Percentiles rank a stretch among this genome's conserved stretches.
Evolutionary conservation across 2,113 vertebrate genomes (phyloP).

Genomic region (Atrichornis clamosus): DNA sequence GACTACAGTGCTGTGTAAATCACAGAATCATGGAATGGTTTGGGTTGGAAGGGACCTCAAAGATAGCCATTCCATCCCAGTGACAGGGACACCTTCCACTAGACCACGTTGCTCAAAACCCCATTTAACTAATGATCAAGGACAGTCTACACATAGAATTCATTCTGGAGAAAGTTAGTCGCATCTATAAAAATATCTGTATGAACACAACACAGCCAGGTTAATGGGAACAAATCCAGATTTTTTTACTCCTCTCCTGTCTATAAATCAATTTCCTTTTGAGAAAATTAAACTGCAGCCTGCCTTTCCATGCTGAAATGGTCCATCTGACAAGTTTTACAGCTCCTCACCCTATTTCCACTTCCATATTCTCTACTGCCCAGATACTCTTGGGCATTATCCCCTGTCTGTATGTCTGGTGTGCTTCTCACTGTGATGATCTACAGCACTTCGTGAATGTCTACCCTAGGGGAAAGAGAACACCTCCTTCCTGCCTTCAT

Average conservation of each 20-base stretch:
- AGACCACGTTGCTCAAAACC: not conserved
- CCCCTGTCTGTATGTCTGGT: not conserved
- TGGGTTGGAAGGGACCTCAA: not conserved
- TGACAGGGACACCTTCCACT: not conserved
- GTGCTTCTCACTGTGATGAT: not conserved
- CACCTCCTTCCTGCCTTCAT: not conserved
- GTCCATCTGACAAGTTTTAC: not conserved
- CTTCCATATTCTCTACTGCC: not conserved
- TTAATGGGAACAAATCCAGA: not conserved
- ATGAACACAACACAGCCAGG: not conserved
- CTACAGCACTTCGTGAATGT: not conserved
- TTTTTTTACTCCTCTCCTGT: not conserved
- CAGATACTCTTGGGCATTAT: not conserved
- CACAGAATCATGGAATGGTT: not conserved
- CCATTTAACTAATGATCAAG: not conserved
- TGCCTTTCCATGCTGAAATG: not conserved
- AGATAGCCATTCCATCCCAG: not conserved
- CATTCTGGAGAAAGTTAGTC: not conserved
- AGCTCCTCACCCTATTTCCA: not conserved
- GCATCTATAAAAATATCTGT: not conserved
- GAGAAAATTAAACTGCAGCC: not conserved
- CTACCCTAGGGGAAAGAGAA: not conserved
- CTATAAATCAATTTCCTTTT: not conserved
- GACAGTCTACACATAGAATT: not conserved
- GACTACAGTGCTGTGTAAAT: not conserved